phyloP scores from a whole-genome alignment of 2,113 vertebrate species.

The Propithecus coquereli region DNA sequence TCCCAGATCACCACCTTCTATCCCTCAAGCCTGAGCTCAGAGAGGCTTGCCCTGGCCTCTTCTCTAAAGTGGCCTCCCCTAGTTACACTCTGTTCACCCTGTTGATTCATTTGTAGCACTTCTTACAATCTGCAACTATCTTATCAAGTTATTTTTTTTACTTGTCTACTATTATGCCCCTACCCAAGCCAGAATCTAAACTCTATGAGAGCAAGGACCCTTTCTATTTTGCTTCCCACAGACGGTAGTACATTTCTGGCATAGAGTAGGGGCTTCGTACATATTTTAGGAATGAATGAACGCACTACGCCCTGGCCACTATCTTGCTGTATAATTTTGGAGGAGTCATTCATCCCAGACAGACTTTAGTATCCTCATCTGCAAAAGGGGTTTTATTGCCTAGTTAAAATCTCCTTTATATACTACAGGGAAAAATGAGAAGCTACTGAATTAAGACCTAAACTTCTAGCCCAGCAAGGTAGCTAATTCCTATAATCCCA shows the following conservation, averaged over 20 bases:
- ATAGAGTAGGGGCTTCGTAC: not conserved
- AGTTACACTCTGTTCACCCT: not conserved
- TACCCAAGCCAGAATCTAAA: not conserved
- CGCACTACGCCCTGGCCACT: not conserved
- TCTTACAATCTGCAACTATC: not conserved
- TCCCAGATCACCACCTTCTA: not conserved
- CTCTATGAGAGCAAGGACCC: not conserved
- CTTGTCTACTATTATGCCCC: not conserved
- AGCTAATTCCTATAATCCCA: too few species aligned
- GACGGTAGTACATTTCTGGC: not conserved
- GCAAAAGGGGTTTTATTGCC: not conserved
- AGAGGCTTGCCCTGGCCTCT: not conserved
- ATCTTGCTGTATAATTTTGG: not conserved
- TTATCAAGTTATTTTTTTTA: not conserved
- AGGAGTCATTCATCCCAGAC: not conserved
- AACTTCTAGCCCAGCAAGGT: not conserved
- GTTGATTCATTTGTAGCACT: not conserved
- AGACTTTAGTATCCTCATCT: not conserved
- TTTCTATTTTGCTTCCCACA: not conserved
- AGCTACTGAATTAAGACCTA: not conserved
- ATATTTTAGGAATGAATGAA: not conserved
- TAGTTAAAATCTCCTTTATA: not conserved
- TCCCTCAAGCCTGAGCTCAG: not conserved
- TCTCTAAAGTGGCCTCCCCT: not conserved
- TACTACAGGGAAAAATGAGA: not conserved